Base-by-base conservation (phyloP, 2,797 vertebrate genomes). In the Australoheros facetus region DNA sequence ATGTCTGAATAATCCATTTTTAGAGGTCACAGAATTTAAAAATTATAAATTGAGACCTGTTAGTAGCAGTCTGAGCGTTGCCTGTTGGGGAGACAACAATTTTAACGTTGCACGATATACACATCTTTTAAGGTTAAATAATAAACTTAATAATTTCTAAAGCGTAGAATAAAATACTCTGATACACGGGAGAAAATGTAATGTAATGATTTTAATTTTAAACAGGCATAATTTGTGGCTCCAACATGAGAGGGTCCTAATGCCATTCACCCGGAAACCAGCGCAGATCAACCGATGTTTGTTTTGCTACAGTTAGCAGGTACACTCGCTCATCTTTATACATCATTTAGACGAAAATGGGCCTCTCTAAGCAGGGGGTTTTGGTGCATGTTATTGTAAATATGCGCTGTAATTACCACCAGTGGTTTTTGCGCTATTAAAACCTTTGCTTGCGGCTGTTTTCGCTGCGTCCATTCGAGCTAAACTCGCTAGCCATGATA, bases 241-340 rank as follows among this genome's bases (percentile, higher is more conserved):
- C 48, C 71, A 19, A 26, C 28, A 28, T 4, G 8, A 45, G 9
- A 32, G 76, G 93, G 94, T 93, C 94, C 91, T 94, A 56, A 32
- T 1, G 42, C 26, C 4, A 75, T 84, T 91, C 77, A 92, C 87
- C 89, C 88, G 85, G 93, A 93, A 93, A 88, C 82, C 71, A 80
- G 75, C 78, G 89, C 66, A 73, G 69, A 79, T 80, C 83, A 51
- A 84, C 91, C 89, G 92, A 94, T 94, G 94, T 92, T 94, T 95
- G 92, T 94, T 94, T 90, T 93, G 90, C 87, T 90, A 84, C 79
- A 72, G 62, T 71, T 85, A 88, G 86, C 88, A 95, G 94, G 95
- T 95, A 94, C 94, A 79, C 8, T 1, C 8, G 42, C n/a, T 39
- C 37, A 4, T 12, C 62, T 86, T 79, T 75, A 55, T 3, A 1